phyloP scores from a whole-genome alignment of 2,113 vertebrate genomes.

The Leptobrachium ailaonicum region DNA sequence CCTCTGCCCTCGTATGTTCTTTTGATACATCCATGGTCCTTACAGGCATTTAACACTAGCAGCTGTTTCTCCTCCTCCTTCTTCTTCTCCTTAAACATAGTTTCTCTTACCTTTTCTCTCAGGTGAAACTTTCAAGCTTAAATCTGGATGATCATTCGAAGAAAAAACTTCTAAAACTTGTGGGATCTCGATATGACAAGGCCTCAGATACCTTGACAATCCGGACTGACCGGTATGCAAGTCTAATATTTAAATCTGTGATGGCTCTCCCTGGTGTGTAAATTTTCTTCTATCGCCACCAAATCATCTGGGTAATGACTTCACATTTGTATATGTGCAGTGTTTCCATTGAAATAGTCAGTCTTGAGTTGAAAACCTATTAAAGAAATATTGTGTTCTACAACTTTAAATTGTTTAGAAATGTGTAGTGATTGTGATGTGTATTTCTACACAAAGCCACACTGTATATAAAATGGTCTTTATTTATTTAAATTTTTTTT shows the following conservation, averaged over 20 bases:
- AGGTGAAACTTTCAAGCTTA: conserved; percentile 87
- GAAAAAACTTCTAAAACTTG: conserved; percentile 89
- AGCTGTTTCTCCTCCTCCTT: no score
- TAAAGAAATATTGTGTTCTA: no score
- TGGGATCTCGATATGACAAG: conserved; percentile 79
- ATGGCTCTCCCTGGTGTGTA: background rate
- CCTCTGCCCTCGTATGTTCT: no score
- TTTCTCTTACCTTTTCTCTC: conserved; percentile 51
- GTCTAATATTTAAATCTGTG: background rate
- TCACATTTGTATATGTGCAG: no score
- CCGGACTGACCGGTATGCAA: conserved; percentile 79
- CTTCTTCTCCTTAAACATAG: background rate
- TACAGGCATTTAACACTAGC: background rate
- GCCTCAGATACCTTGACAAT: conserved; percentile 81
- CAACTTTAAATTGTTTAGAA: no score
- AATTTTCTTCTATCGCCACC: no score
- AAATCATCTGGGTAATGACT: no score
- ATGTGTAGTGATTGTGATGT: no score
- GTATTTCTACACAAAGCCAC: no score
- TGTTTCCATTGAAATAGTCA: no score
- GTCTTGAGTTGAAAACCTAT: no score
- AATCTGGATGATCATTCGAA: conserved; percentile 90
- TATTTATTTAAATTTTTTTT: background rate
- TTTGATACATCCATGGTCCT: background rate
- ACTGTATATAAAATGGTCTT: no score